Evolutionary conservation across 2,888 invertebrate species (phyloP).

Genomic region (Ophion ventricosus): DNA sequence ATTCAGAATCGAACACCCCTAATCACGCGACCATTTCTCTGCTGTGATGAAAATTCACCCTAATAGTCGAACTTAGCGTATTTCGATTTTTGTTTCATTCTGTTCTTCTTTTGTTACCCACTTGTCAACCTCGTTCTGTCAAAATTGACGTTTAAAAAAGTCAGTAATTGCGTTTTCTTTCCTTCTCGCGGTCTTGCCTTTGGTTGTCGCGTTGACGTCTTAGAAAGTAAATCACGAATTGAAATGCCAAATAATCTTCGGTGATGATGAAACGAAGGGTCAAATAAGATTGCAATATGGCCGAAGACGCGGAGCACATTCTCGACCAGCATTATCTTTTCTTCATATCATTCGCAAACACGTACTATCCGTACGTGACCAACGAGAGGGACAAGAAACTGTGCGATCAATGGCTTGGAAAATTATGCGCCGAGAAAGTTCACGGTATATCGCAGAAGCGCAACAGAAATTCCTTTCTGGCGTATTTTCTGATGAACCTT

Average conservation of each 20-base stretch:
- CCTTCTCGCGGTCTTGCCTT: not conserved
- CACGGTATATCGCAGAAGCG: slow-evolving; percentile 80
- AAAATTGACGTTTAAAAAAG: slow-evolving; percentile 47
- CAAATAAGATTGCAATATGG: slow-evolving; percentile 52
- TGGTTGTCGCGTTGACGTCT: not conserved
- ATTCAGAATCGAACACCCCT: too few species aligned
- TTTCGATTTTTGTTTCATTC: not conserved
- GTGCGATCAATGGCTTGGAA: slow-evolving; percentile 81
- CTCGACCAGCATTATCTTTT: slow-evolving; percentile 83
- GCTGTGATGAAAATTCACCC: not conserved
- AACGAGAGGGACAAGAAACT: slow-evolving; percentile 70
- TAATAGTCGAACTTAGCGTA: not conserved
- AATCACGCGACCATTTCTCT: not conserved
- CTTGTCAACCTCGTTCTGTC: slow-evolving; percentile 59
- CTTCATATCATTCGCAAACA: slow-evolving; percentile 82
- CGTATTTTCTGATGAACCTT: slow-evolving; percentile 82
- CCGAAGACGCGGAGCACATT: slow-evolving; percentile 60
- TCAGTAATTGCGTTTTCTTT: slow-evolving; percentile 35
- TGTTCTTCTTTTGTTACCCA: slow-evolving; percentile 6
- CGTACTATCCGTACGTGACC: slow-evolving; percentile 73
- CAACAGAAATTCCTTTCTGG: slow-evolving; percentile 83
- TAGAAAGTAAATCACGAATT: not conserved
- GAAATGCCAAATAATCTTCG: slow-evolving; percentile 4
- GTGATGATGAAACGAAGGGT: slow-evolving; percentile 1
- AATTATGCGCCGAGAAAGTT: slow-evolving; percentile 81